phyloP scores from a whole-genome alignment of 2,113 vertebrate species.

The Ardeotis arabs region DNA sequence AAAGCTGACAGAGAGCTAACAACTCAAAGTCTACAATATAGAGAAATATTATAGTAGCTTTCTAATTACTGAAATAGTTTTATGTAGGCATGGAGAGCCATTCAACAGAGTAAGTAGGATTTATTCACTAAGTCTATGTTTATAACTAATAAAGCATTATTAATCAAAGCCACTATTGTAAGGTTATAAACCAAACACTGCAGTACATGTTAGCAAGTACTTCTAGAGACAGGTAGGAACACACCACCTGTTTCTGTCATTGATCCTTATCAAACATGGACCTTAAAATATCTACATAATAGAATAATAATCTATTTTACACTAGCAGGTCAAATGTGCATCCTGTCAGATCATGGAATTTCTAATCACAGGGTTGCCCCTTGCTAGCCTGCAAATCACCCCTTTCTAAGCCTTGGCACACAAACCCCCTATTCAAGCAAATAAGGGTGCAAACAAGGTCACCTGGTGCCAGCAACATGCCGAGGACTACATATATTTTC shows the following conservation, averaged over 20 bases:
- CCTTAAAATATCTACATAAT: neutral
- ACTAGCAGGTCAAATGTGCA: conserved; percentile 29
- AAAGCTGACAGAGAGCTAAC: neutral
- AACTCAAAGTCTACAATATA: neutral
- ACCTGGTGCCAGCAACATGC: conserved; percentile 6
- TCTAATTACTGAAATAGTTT: conserved; percentile 51
- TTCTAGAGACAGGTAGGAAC: neutral
- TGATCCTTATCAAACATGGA: conserved; percentile 1
- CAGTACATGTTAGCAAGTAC: neutral
- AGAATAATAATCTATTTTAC: conserved; percentile 11
- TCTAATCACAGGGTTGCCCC: conserved; percentile 40
- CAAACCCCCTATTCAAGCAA: conserved; percentile 51
- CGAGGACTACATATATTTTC: neutral
- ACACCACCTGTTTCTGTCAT: neutral
- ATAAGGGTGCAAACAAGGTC: conserved; percentile 57
- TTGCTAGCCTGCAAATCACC: conserved; percentile 43
- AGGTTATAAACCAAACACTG: neutral
- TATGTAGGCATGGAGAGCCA: neutral
- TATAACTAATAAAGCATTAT: conserved; percentile 54
- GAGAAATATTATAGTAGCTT: conserved; percentile 26
- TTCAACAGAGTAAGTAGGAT: conserved; percentile 43
- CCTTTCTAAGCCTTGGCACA: conserved; percentile 37
- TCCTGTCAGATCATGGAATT: conserved; percentile 34
- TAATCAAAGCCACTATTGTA: conserved; percentile 65
- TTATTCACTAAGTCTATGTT: conserved; percentile 45